A percentile compares a stretch with the other conserved stretches of the same genome.
These are phyloP conservation scores for Thelaira solivaga DNA, from an alignment of 2,888 invertebrate species.

Conservation along the genomic window DNA sequence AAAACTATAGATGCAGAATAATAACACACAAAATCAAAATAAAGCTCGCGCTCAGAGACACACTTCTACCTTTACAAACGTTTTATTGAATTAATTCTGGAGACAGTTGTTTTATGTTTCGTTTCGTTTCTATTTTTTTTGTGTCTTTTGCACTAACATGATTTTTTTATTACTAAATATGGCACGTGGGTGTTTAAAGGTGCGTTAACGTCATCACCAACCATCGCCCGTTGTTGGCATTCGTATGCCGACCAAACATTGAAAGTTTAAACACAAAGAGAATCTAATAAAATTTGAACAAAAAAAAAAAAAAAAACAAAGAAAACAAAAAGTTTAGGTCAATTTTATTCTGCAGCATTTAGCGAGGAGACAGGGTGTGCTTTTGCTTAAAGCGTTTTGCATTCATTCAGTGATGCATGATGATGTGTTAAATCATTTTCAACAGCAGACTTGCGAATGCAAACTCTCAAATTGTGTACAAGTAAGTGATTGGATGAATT, in stretches of 20 bases:
- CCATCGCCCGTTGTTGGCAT: constrained; percentile 36
- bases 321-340: constrained; percentile 36
- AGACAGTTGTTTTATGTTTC: constrained; percentile 26
- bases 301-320: constrained; percentile 1
- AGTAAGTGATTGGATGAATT: constrained; percentile 19
- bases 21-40: not conserved
- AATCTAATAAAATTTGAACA: not conserved
- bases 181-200: constrained; percentile 62
- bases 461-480: not conserved
- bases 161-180: constrained; percentile 28
- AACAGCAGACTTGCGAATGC: not conserved
- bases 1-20: too few relatives aligned
- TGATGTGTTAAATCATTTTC: constrained; percentile 34
- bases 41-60: not conserved
- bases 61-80: constrained; percentile 6
- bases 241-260: constrained; percentile 10
- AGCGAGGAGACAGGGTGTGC: constrained; percentile 37
- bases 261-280: not conserved
- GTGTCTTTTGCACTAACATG: constrained; percentile 26
- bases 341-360: constrained; percentile 13
- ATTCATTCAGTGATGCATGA: constrained; percentile 45
- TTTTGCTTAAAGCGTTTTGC: constrained; percentile 23
- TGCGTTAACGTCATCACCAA: constrained; percentile 51
- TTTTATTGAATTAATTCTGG: constrained; percentile 45
- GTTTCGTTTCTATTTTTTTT: constrained; percentile 39